A percentile compares a stretch with the other conserved stretches of the same genome.
Evolutionary conservation across 2,888 invertebrate genomes (phyloP).

Genomic region (Cenopis cana): DNA sequence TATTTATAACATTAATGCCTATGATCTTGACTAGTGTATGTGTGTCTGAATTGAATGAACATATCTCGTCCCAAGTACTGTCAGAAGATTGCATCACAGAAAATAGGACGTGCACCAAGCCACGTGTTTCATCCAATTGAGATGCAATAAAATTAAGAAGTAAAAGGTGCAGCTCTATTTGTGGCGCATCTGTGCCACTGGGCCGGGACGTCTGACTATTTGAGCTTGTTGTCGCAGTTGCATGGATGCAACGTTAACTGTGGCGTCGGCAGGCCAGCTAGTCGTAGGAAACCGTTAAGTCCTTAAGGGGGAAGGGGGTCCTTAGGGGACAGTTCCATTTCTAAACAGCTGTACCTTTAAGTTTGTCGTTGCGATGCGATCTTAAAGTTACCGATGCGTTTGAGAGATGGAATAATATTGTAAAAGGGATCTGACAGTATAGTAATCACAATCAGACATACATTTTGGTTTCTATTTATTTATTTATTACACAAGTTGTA

Average conservation of each 20-base stretch:
- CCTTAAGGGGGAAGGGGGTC: no score
- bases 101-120: constrained; percentile 37
- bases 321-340: constrained; percentile 9
- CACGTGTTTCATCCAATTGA: constrained; percentile 40
- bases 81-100: constrained; percentile 35
- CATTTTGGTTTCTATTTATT: no score
- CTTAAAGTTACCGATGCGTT: constrained; percentile 16
- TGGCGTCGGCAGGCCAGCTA: constrained; percentile 10
- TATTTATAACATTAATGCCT: neutral
- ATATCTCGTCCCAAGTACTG: neutral
- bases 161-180: constrained; percentile 67
- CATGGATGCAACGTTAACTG: constrained; percentile 3
- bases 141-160: constrained; percentile 41
- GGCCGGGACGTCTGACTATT: constrained; percentile 74
- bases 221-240: constrained; percentile 62
- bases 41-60: neutral
- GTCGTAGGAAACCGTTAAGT: neutral
- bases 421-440: constrained; percentile 16
- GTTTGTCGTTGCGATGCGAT: constrained; percentile 8
- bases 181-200: constrained; percentile 76
- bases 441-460: neutral
- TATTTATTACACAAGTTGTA: no score
- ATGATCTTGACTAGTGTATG: neutral
- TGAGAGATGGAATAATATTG: constrained; percentile 3
- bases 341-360: constrained; percentile 12